Conservation (phyloP, 35 echinoderm and acorn worm genomes). For the Amphiura filiformis region DNA sequence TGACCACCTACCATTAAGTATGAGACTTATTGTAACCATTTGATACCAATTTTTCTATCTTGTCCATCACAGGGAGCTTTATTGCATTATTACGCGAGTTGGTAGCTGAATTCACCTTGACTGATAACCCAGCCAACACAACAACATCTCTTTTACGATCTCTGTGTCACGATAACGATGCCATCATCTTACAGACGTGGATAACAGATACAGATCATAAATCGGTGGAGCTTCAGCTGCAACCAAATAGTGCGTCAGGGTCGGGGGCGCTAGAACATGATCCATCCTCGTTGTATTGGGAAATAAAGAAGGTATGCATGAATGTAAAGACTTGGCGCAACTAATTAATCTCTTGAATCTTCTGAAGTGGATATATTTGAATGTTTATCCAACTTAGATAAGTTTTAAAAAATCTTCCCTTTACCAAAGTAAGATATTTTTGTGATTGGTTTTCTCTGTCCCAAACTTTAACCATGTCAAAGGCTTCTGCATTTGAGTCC, state of each 20-base stretch:
- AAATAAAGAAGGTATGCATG: conserved; percentile 69
- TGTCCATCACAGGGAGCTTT: conserved; percentile 62
- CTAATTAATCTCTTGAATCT: too few relatives aligned
- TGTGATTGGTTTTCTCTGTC: too few relatives aligned
- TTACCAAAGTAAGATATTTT: too few relatives aligned
- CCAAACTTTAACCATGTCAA: too few relatives aligned
- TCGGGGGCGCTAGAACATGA: conserved; percentile 95
- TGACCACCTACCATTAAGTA: too few relatives aligned
- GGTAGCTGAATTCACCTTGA: conserved; percentile 94
- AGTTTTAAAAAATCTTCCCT: too few relatives aligned
- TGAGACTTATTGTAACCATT: not conserved
- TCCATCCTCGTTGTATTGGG: conserved; percentile 90
- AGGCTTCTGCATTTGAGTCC: too few relatives aligned
- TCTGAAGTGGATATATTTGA: too few relatives aligned
- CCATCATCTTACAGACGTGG: conserved; percentile 93
- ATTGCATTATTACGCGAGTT: conserved; percentile 82
- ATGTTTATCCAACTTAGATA: too few relatives aligned
- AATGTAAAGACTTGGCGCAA: too few relatives aligned
- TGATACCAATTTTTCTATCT: not conserved
- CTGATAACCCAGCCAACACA: conserved; percentile 97
- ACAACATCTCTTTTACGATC: conserved; percentile 86
- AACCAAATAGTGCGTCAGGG: conserved; percentile 97
- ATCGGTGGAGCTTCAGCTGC: conserved; percentile 93
- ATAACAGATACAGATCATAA: conserved; percentile 96
- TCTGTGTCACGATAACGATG: conserved; percentile 90